phyloP scores from a whole-genome alignment of 1,140 invertebrate species.

The Drosophila nigrodunni region DNA sequence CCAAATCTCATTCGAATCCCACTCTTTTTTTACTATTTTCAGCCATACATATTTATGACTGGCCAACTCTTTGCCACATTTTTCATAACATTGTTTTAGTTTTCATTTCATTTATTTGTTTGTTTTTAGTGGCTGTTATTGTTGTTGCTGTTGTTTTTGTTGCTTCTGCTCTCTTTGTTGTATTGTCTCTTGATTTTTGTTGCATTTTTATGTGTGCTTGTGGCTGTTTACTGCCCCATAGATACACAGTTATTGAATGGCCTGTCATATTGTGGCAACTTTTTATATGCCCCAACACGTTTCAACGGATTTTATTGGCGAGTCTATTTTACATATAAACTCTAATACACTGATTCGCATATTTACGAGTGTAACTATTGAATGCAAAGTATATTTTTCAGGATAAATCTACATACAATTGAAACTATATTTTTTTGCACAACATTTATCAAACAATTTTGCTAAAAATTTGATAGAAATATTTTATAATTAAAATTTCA shows the following conservation, averaged over 20 bases:
- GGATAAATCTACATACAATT: constrained; percentile 18
- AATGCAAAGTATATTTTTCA: constrained; percentile 21
- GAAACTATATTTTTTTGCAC: background rate
- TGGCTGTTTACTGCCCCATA: constrained; percentile 72
- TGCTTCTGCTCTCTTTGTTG: constrained; percentile 20
- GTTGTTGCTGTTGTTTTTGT: constrained; percentile 16
- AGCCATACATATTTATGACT: constrained; percentile 57
- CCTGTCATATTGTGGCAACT: constrained; percentile 78
- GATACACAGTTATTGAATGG: constrained; percentile 74
- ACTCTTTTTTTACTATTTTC: constrained; percentile 43
- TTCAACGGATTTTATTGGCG: constrained; percentile 62
- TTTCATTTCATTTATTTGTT: constrained; percentile 43
- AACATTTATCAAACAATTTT: constrained; percentile 2
- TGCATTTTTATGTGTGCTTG: constrained; percentile 73
- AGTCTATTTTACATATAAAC: constrained; percentile 47
- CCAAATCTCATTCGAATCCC: background rate
- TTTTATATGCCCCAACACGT: constrained; percentile 73
- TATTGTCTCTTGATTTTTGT: constrained; percentile 29
- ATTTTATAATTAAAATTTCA: constrained; percentile 16
- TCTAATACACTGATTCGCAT: constrained; percentile 51
- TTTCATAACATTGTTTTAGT: constrained; percentile 57
- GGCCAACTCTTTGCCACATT: constrained; percentile 55
- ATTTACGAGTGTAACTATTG: constrained; percentile 7
- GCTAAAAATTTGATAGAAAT: background rate
- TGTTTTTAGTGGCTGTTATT: background rate